Percentiles rank a stretch among this genome's conserved stretches.
Evolutionary conservation across 2,888 invertebrate genomes (phyloP).

Genomic region (Machimus atricapillus): DNA sequence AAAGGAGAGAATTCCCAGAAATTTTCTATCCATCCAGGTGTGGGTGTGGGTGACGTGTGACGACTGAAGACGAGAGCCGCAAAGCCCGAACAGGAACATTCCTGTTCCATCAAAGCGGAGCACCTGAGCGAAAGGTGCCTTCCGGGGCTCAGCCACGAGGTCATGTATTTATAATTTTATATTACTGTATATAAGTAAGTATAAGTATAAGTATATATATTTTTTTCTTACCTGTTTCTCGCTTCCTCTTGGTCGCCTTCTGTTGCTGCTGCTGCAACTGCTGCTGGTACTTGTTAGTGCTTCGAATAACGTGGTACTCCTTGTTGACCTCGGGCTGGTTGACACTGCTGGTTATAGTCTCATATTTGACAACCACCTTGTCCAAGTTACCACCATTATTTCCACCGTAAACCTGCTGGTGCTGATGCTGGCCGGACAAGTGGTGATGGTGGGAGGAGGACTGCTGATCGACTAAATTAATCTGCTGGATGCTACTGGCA

Average conservation of each 20-base stretch:
- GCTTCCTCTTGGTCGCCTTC: conserved; percentile 51
- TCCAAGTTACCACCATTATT: conserved; percentile 45
- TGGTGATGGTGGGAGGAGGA: conserved; percentile 31
- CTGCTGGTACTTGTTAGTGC: conserved; percentile 50
- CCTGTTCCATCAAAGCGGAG: not conserved
- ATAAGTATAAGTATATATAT: too few relatives aligned
- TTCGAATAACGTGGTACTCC: conserved; percentile 49
- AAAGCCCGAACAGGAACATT: not conserved
- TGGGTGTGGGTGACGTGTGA: not conserved
- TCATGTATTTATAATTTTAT: not conserved
- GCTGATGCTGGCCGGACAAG: conserved; percentile 34
- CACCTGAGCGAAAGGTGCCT: not conserved
- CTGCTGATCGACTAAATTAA: conserved; percentile 27
- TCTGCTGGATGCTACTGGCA: conserved; percentile 42
- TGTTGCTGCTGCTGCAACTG: conserved; percentile 46
- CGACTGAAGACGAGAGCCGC: not conserved
- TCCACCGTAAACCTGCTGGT: conserved; percentile 40
- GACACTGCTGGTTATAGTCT: conserved; percentile 40
- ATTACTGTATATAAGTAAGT: too few relatives aligned
- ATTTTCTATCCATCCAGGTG: not conserved
- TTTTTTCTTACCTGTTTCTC: conserved; percentile 51
- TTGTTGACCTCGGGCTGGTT: conserved; percentile 44
- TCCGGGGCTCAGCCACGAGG: not conserved
- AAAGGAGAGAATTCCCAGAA: not conserved
- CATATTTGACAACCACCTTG: conserved; percentile 47